phyloP scores from a whole-genome alignment of 2,888 invertebrate species.

The Tyria jacobaeae region DNA sequence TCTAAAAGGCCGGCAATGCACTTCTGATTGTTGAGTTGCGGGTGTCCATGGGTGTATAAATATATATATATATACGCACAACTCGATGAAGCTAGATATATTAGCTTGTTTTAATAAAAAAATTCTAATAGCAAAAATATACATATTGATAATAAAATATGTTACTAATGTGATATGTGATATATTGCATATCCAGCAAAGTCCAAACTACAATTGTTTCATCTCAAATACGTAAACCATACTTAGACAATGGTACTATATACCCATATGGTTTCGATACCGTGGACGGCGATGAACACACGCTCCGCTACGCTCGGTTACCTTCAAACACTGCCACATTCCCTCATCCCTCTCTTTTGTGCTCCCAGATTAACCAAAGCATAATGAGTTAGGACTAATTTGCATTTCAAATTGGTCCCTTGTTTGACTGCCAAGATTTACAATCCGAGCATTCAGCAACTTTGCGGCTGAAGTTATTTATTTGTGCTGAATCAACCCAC shows the following conservation, averaged over 20 bases:
- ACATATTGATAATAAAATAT: too few relatives aligned
- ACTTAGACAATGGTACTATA: background rate
- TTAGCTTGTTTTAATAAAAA: too few relatives aligned
- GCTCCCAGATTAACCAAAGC: background rate
- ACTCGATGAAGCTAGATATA: too few relatives aligned
- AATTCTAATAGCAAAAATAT: too few relatives aligned
- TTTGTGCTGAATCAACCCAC: slow-evolving; percentile 26
- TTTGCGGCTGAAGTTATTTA: slow-evolving; percentile 28
- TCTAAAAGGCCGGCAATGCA: too few relatives aligned
- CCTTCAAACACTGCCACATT: background rate
- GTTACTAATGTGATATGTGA: too few relatives aligned
- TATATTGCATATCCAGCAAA: too few relatives aligned
- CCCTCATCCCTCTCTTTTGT: background rate
- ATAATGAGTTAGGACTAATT: slow-evolving; percentile 44
- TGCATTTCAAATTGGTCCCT: slow-evolving; percentile 55
- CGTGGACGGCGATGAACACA: background rate
- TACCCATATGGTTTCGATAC: background rate
- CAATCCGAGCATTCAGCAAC: slow-evolving; percentile 26
- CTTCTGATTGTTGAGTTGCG: too few relatives aligned
- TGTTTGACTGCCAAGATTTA: slow-evolving; percentile 31
- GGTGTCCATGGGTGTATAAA: too few relatives aligned
- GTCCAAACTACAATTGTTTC: too few relatives aligned
- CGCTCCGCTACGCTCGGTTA: background rate
- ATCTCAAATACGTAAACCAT: too few relatives aligned
- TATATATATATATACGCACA: too few relatives aligned